Base-by-base conservation (phyloP, 2,113 vertebrate species). In the Passer domesticus region DNA sequence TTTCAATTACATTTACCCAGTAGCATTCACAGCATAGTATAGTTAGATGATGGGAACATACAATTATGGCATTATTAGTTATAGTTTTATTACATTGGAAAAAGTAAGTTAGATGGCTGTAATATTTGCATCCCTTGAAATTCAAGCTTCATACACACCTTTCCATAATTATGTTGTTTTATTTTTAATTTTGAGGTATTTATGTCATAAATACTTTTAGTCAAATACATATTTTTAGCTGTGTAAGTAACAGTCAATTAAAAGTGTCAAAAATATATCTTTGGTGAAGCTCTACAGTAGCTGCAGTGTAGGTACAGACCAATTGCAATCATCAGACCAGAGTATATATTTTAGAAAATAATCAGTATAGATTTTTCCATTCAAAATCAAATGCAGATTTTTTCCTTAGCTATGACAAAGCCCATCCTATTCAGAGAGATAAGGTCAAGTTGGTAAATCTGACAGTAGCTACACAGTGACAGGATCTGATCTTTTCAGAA, bases 381-480 rank as follows among this genome's bases (percentile, higher is more conserved):
- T 83, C 73, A 94, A 90, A 97, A 89, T 53, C 53, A 76, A 78
- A 50, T 15, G 11, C 8, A 74, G 13, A 69, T 73, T 92, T 70
- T 58, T 94, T 87, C 28, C 60, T 85, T 20, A 91, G 83, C 39
- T 76, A 50, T 67, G 66, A 85, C 33, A 66, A 91, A 95, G 53
- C 39, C 30, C 60, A 19, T n/a, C 74, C 27, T 56, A 43, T 56
- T 91, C 50, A 92, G 72, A 63, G 87, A 81, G 31, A 95, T 75
- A 93, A 94, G 77, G 75, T 91, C 24, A 47, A 44, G 41, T 80
- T 49, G 76, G 89, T n/a, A 81, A 91, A 91, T 59, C 33, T 94
- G 87, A 91, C 59, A 94, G 83, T 64, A 83, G 33, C 19, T 72
- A 47, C 47, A 55, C 41, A 50, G 33, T 60, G 78, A 83, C 49